Base-by-base conservation (phyloP, 1,140 invertebrate genomes). In the Drosophila watanabei region DNA sequence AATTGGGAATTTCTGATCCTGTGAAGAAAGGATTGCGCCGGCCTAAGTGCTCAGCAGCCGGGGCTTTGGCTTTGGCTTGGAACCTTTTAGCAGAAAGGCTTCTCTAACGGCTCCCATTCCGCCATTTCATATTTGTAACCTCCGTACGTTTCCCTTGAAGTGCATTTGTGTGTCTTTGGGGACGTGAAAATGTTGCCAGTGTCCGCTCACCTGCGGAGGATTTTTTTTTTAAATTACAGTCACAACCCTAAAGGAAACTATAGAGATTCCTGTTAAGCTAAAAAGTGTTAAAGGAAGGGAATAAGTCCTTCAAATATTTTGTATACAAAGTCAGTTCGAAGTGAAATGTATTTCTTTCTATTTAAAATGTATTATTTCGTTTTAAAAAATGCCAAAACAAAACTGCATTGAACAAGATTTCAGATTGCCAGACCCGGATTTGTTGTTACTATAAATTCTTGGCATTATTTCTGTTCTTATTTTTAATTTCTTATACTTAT, bases 1-100 rank as follows among this genome's bases (percentile, higher is more conserved):
- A 68, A 69, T 71, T 56, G 62, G 72, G 51, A 73, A 28, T 75
- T 57, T 57, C 41, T 75, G 72, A 75, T 75, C 72, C 72, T 75
- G 41, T 32, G 24, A 73, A 73, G 70, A 73, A 75, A 75, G 72
- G 72, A 75, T 75, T 75, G 71, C 58, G 58, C 49, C 71, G 43
- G 49, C 59, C 71, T 75, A 75, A 75, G 72, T 75, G 72, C 70
- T 60, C 59, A n/a, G 35, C 33, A 71, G 18, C 5, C 9, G 16
- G 6, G 32, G 43, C 59, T 63, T 37, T 48, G 43, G 43, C 37
- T 32, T 16, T 57, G 43, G 35, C 18, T 16, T 57, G 43, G 35
- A 48, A 46, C 49, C 71, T 64, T 75, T 75, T 73, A 73, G 70
- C 70, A 30, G 24, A 30, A 30, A n/a, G 37, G 35, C 45, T 69